Evolutionary conservation across 2,888 invertebrate genomes (phyloP), one percentile per base, ranked within the genome.

Genomic region (Aspidiotus rigidus): DNA sequence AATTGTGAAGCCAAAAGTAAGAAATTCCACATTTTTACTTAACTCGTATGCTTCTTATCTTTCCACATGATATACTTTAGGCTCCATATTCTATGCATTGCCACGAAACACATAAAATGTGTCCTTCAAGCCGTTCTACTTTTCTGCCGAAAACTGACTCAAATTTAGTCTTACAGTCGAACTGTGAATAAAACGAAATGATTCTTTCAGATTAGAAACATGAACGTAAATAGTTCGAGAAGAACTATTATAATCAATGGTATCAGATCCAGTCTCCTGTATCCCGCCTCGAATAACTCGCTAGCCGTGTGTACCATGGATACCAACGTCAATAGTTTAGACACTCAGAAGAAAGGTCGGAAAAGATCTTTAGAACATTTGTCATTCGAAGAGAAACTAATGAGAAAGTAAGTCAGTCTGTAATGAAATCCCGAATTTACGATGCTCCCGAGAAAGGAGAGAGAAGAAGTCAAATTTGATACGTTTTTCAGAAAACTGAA

Each of bases 301-400:
- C 39, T 49, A 9, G 42, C 66, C 6, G 13, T 57, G 10, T 10
- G 57, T 11, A n/a, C 44, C 53, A 39, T 44, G 11, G 39, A 49
- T n/a, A 66, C 28, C 0, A 28, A 57, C 8, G 28, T 66, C 9
- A 66, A 66, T 56, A 7, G 39, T 5, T 16, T 41, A n/a, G 42
- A n/a, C 9, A n/a, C 7, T 15, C 42, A 57, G 9, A 66, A 66
- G 17, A 66, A 66, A 66, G 69, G 69, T 16, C 11, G 86, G 73
- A 92, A 91, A 77, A 82, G 92, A 69, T 82, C 90, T 64, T 80
- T 92, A 75, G 92, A 92, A 77, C 92, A 93, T 77, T 79, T 92
- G 57, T 82, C 89, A 71, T 88, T 89, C 86, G 92, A 92, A 76
- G 90, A 92, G 77, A 93, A 92, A 77, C 81, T 92, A 75, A 88